A percentile compares a stretch with the other conserved stretches of the same genome.
Conservation (phyloP, 2,797 vertebrate species). For the Pteropus rufus region DNA sequence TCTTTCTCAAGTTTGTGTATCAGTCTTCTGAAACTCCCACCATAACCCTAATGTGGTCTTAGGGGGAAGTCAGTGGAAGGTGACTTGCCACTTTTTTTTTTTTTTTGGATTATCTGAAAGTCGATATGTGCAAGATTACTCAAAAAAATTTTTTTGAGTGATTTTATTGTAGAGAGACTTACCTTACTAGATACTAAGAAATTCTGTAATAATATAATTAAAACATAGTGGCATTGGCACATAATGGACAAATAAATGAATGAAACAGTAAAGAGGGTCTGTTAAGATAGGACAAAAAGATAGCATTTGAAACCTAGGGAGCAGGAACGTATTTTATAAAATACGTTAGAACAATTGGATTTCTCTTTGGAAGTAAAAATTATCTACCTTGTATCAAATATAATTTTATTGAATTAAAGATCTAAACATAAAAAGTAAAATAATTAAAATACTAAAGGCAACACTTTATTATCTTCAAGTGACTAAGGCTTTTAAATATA, state of each 20-base stretch:
- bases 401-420: not conserved
- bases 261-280: not conserved
- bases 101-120: not conserved
- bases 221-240: not conserved
- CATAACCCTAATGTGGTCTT: not conserved
- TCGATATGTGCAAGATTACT: not conserved
- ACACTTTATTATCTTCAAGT: not conserved
- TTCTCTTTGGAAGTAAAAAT: slow-evolving; percentile 14
- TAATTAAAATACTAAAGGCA: not conserved
- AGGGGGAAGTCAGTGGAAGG: not conserved
- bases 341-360: not conserved
- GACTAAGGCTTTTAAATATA: not conserved
- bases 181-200: not conserved
- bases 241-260: slow-evolving; percentile 2
- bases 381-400: not conserved
- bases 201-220: not conserved
- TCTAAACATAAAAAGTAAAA: not conserved
- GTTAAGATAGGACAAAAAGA: not conserved
- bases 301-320: not conserved
- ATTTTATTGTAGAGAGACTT: not conserved
- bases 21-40: not conserved
- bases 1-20: not conserved
- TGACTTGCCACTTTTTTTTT: not conserved
- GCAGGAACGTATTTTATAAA: not conserved
- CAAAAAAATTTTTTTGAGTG: not conserved